A percentile compares a stretch with the other conserved stretches of the same genome.
Evolutionary conservation across 2,113 vertebrate species (phyloP).

Genomic region (Eonycteris spelaea): DNA sequence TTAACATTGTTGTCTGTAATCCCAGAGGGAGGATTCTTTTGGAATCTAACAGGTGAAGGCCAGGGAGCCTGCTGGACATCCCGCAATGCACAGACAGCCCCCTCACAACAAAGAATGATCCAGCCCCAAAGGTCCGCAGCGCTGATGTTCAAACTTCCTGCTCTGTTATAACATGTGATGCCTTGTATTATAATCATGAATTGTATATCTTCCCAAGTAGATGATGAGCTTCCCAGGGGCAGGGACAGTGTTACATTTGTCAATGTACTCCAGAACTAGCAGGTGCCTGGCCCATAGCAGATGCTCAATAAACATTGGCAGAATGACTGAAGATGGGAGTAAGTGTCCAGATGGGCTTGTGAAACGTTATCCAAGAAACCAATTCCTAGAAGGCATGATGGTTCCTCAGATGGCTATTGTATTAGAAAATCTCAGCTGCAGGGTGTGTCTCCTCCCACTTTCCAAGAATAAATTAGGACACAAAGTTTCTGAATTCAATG

Average conservation of each 20-base stretch:
- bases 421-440: background rate
- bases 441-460: background rate
- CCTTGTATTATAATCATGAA: background rate
- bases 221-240: background rate
- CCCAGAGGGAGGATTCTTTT: background rate
- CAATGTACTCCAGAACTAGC: background rate
- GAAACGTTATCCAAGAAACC: background rate
- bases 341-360: background rate
- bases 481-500: background rate
- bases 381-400: background rate
- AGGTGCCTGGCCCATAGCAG: constrained; percentile 39
- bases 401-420: constrained; percentile 16
- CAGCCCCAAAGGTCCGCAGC: background rate
- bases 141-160: background rate
- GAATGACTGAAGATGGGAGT: background rate
- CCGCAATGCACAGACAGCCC: background rate
- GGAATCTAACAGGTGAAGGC: background rate
- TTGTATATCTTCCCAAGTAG: background rate
- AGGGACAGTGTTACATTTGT: background rate
- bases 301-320: constrained; percentile 55
- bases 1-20: background rate
- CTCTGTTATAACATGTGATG: background rate
- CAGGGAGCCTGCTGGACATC: background rate
- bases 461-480: background rate
- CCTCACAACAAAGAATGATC: background rate